A percentile compares a stretch with the other conserved stretches of the same genome.
Conservation (phyloP, 2,113 vertebrate genomes). For the Trochalopteron elliotii region DNA sequence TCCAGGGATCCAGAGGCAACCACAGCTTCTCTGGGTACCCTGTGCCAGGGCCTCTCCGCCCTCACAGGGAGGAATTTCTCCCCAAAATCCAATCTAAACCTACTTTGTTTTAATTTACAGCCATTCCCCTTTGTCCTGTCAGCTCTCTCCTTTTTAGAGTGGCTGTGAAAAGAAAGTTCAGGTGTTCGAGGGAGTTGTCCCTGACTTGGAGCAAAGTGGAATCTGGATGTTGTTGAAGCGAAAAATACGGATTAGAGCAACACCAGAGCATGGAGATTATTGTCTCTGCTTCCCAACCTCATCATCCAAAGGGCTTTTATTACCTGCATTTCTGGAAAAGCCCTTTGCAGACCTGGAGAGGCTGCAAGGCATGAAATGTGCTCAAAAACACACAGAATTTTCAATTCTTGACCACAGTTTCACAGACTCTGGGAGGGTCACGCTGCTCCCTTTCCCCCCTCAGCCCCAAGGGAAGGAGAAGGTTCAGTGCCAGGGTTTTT, state of each 20-base stretch:
- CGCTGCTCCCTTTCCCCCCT: neutral
- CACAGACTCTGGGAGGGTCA: neutral
- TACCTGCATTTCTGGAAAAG: neutral
- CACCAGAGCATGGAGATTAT: neutral
- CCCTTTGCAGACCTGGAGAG: neutral
- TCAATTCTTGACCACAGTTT: neutral
- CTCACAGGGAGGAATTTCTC: neutral
- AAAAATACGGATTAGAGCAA: neutral
- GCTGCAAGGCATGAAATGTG: neutral
- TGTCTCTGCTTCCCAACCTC: neutral
- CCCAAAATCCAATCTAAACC: neutral
- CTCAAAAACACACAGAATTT: neutral
- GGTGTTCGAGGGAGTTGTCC: neutral
- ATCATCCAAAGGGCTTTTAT: neutral
- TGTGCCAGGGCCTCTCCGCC: neutral
- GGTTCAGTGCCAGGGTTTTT: neutral
- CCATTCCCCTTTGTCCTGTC: neutral
- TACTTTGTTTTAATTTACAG: neutral
- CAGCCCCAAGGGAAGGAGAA: neutral
- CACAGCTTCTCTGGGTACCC: neutral
- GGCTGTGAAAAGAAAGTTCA: neutral
- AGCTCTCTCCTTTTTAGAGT: neutral
- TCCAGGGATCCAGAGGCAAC: neutral
- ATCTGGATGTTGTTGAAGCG: neutral
- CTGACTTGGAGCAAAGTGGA: neutral